phyloP scores from a whole-genome alignment of 2,888 invertebrate genomes.

The Archips xylosteana region DNA sequence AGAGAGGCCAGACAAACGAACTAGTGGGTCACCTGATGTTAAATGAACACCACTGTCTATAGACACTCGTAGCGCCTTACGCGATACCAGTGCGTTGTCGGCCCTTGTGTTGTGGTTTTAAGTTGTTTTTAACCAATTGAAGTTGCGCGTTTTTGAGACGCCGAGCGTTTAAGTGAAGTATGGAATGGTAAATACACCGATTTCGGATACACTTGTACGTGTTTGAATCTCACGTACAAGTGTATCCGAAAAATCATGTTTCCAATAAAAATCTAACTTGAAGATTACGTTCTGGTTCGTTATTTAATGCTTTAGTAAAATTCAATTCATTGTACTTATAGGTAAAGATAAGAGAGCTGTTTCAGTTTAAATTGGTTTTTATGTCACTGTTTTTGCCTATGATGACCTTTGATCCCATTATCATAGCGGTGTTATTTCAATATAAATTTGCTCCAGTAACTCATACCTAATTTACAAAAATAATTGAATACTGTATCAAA shows the following conservation, averaged over 20 bases:
- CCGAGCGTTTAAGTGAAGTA: neutral
- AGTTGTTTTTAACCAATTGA: neutral
- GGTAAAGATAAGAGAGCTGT: constrained; percentile 11
- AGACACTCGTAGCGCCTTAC: no score
- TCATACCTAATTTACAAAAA: neutral
- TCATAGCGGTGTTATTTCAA: constrained; percentile 18
- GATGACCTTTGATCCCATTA: constrained; percentile 50
- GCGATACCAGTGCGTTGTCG: no score
- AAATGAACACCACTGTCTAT: no score
- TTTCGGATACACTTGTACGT: neutral
- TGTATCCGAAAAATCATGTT: neutral
- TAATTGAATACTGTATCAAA: no score
- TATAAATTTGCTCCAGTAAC: neutral
- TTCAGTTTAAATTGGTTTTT: neutral
- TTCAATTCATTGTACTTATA: constrained; percentile 11
- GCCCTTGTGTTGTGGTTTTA: no score
- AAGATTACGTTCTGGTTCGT: neutral
- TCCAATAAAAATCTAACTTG: constrained; percentile 1
- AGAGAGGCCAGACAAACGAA: no score
- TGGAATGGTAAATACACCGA: neutral
- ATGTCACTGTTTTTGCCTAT: constrained; percentile 39
- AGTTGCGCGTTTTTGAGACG: neutral
- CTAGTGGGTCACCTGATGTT: no score
- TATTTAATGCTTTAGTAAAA: constrained; percentile 1
- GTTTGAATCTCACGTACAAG: neutral